phyloP scores from a whole-genome alignment of 1,140 invertebrate species.

The Holcopasites calliopsidis region DNA sequence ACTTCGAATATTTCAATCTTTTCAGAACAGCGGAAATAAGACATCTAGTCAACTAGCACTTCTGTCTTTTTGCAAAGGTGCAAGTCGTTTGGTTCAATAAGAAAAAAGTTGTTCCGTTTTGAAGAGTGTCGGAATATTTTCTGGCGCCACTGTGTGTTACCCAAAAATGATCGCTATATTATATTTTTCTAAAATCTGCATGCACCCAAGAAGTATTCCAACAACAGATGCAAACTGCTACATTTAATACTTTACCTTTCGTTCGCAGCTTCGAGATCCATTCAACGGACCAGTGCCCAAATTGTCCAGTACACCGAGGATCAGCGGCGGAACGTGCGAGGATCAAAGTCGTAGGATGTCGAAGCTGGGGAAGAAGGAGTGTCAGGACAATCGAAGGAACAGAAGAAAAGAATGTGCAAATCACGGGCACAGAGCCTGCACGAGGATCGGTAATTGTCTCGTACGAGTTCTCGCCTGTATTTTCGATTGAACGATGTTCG shows the following conservation, averaged over 20 bases:
- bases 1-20: no score
- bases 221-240: background rate
- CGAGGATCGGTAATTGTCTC: slow-evolving; percentile 74
- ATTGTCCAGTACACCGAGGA: slow-evolving; percentile 60
- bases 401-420: slow-evolving; percentile 73
- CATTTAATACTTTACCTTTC: background rate
- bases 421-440: slow-evolving; percentile 71
- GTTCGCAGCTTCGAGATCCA: slow-evolving; percentile 38
- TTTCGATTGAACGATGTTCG: slow-evolving; percentile 70
- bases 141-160: no score
- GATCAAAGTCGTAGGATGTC: slow-evolving; percentile 32
- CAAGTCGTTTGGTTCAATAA: no score
- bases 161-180: no score
- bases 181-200: no score
- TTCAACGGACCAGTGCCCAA: slow-evolving; percentile 40
- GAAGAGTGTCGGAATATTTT: no score
- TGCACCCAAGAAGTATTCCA: no score
- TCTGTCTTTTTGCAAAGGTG: no score
- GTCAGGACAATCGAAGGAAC: slow-evolving; percentile 74
- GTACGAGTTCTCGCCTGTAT: slow-evolving; percentile 75
- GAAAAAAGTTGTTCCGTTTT: no score
- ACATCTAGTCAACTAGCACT: no score
- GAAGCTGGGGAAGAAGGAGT: slow-evolving; percentile 66
- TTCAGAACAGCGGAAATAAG: no score
- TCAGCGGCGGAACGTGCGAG: slow-evolving; percentile 20